These are phyloP conservation scores for Penaeus monodon DNA, from an alignment of 2,888 invertebrate species.

Conservation along the genomic window DNA sequence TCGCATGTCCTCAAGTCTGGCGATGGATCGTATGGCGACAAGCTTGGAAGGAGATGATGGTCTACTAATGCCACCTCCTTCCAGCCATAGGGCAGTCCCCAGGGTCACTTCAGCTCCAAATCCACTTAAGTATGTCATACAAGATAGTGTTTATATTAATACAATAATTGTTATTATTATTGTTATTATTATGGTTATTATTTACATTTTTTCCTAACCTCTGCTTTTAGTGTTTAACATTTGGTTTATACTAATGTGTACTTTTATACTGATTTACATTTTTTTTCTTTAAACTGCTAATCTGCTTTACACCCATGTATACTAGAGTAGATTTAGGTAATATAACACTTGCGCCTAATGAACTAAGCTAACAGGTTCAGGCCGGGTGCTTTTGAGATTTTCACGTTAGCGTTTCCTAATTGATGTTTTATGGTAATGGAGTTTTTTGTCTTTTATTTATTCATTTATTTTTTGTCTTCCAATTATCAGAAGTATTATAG, in stretches of 20 bases:
- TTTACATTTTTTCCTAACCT: slow-evolving; percentile 8
- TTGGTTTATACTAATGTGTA: no score
- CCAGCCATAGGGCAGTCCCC: slow-evolving; percentile 64
- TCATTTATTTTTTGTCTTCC: background rate
- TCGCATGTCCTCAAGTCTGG: slow-evolving; percentile 27
- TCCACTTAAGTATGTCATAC: slow-evolving; percentile 77
- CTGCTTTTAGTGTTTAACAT: no score
- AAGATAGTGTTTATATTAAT: slow-evolving; percentile 1
- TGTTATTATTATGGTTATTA: background rate
- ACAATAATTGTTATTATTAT: background rate
- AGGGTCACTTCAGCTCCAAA: slow-evolving; percentile 83
- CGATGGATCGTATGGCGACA: slow-evolving; percentile 54
- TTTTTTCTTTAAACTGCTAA: no score
- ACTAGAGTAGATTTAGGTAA: no score
- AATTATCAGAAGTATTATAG: background rate
- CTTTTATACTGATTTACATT: no score
- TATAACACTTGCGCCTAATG: no score
- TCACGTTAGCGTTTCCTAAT: no score
- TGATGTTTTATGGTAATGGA: no score
- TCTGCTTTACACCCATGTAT: no score
- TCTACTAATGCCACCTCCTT: slow-evolving; percentile 44
- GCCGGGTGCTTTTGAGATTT: no score
- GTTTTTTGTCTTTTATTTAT: background rate
- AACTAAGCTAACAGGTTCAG: no score
- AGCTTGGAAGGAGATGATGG: slow-evolving; percentile 61